These are phyloP conservation scores for Taxidea taxus DNA, from an alignment of 2,113 vertebrate genomes.

Conservation along the genomic window DNA sequence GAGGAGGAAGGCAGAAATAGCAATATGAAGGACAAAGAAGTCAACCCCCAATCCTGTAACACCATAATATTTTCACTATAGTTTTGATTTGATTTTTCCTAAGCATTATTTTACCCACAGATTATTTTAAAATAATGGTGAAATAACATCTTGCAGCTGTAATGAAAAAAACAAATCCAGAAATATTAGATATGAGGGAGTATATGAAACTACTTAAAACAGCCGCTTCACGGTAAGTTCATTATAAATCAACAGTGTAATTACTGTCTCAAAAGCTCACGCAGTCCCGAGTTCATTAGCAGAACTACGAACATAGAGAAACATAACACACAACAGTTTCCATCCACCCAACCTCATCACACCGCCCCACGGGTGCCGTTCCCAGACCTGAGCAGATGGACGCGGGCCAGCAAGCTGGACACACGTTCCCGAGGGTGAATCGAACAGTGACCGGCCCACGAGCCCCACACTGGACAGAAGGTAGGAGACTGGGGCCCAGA, in stretches of 20 bases:
- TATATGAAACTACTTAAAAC: neutral
- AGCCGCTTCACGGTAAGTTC: neutral
- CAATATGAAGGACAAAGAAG: neutral
- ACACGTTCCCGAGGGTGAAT: neutral
- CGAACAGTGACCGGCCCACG: fast-evolving
- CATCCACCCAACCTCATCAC: neutral
- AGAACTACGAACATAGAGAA: neutral
- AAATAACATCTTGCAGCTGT: neutral
- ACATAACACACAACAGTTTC: neutral
- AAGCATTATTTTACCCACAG: neutral
- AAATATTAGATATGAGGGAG: neutral
- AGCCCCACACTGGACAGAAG: neutral
- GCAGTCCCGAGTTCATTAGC: neutral
- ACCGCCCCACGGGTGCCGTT: fast-evolving
- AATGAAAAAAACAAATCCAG: neutral
- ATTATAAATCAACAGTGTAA: neutral
- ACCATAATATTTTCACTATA: neutral
- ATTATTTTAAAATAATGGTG: neutral
- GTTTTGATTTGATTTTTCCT: neutral
- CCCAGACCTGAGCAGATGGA: neutral
- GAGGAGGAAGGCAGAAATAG: neutral
- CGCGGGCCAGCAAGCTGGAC: fast-evolving
- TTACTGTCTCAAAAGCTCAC: neutral
- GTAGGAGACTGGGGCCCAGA: neutral
- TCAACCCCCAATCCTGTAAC: neutral